Evolutionary conservation across 2,113 vertebrate genomes (phyloP).

Genomic region (Antigone vipio): DNA sequence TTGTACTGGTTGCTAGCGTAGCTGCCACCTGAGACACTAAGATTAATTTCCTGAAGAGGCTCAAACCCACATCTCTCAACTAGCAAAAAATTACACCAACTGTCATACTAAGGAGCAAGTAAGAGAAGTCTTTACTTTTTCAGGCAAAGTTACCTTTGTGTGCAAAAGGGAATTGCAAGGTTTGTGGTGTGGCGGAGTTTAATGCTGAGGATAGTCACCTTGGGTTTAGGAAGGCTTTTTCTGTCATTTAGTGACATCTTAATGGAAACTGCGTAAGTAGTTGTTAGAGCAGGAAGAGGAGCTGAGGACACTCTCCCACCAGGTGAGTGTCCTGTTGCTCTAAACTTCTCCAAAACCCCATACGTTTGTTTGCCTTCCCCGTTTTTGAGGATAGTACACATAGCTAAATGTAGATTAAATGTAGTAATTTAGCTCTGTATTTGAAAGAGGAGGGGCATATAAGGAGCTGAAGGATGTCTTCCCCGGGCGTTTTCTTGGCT

Average conservation of each 20-base stretch:
- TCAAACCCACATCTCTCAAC: not conserved
- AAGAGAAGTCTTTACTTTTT: not conserved
- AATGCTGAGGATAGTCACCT: not conserved
- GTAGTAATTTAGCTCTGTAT: not conserved
- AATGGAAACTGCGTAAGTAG: not conserved
- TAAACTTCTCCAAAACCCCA: not conserved
- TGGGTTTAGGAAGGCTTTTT: not conserved
- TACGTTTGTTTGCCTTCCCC: not conserved
- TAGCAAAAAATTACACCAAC: not conserved
- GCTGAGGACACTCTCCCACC: not conserved
- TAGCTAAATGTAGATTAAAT: not conserved
- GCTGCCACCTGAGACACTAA: not conserved
- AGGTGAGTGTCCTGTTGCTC: not conserved
- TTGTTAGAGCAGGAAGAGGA: not conserved
- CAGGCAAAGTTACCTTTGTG: not conserved
- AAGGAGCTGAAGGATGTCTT: not conserved
- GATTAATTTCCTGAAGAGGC: not conserved
- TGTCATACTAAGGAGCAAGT: not conserved
- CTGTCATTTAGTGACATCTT: not conserved
- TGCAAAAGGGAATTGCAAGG: not conserved
- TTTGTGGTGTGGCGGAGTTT: not conserved
- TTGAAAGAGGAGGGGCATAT: not conserved
- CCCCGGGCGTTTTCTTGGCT: not conserved
- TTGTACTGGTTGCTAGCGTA: not conserved
- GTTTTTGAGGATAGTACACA: not conserved